These are phyloP conservation scores for Eupithecia exiguata DNA, from an alignment of 2,888 invertebrate genomes.

Conservation along the genomic window DNA sequence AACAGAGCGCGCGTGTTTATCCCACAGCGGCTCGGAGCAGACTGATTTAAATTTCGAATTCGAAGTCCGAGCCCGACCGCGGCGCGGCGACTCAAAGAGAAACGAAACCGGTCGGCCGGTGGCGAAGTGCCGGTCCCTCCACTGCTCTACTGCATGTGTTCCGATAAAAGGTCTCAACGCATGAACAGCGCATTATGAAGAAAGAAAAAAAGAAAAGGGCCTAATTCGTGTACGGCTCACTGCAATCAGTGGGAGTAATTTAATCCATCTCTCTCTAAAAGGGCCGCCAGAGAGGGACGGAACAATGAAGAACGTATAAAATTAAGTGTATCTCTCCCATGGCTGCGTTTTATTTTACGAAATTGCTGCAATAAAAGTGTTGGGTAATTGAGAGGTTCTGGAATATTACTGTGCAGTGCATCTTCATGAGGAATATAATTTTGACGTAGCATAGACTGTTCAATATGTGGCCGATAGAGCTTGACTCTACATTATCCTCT, in stretches of 20 bases:
- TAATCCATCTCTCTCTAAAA: constrained; percentile 60
- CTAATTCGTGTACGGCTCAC: constrained; percentile 81
- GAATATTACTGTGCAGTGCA: constrained; percentile 57
- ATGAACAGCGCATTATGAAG: constrained; percentile 79
- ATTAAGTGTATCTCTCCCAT: constrained; percentile 77
- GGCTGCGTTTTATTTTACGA: constrained; percentile 75
- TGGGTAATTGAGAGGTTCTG: constrained; percentile 75
- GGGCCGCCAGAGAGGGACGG: constrained; percentile 52
- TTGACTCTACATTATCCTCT: neutral
- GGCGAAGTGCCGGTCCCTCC: constrained; percentile 67
- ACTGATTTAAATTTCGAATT: constrained; percentile 65
- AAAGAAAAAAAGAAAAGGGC: constrained; percentile 69
- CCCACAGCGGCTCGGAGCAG: constrained; percentile 56
- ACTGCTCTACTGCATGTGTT: constrained; percentile 66
- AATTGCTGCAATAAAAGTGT: constrained; percentile 78
- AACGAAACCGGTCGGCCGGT: constrained; percentile 72
- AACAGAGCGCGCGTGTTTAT: constrained; percentile 53
- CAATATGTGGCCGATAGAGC: neutral
- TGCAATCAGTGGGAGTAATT: constrained; percentile 81
- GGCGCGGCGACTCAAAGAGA: constrained; percentile 73
- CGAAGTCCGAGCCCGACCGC: constrained; percentile 38
- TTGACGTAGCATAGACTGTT: neutral
- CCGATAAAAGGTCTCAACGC: constrained; percentile 79
- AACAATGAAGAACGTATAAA: constrained; percentile 70
- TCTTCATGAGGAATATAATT: neutral